A percentile compares a stretch with the other conserved stretches of the same genome.
These are phyloP conservation scores for Sternotherus odoratus DNA, from an alignment of 2,797 vertebrate species.

Conservation along the genomic window DNA sequence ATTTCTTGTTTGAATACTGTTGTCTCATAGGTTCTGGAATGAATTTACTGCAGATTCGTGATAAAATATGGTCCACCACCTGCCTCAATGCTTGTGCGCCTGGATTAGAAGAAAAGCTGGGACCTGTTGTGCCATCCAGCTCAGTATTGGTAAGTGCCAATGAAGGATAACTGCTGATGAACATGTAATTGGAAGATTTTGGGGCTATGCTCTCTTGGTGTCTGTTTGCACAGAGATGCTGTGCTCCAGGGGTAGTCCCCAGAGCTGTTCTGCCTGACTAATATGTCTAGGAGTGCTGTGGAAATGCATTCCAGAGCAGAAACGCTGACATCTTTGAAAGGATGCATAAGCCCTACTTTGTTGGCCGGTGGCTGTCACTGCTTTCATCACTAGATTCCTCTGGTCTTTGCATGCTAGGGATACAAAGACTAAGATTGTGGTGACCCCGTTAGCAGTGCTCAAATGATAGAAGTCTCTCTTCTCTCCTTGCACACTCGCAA, in stretches of 20 bases:
- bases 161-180: neutral
- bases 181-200: neutral
- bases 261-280: neutral
- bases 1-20: neutral
- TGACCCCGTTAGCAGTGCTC: neutral
- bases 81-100: conserved; percentile 89
- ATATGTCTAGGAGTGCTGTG: neutral
- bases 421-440: neutral
- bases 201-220: neutral
- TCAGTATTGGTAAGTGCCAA: conserved; percentile 85
- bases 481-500: neutral
- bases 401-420: neutral
- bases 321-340: neutral
- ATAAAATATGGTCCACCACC: conserved; percentile 85
- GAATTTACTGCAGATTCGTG: conserved; percentile 92
- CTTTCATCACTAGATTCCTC: neutral
- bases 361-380: neutral
- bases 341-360: neutral
- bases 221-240: rapidly evolving
- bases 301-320: neutral
- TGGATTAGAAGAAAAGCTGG: conserved; percentile 84
- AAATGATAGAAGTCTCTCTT: neutral
- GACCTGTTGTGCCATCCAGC: conserved; percentile 80
- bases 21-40: conserved; percentile 90
- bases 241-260: rapidly evolving